Evolutionary conservation across 2,888 invertebrate species (phyloP), one percentile per base, ranked within the genome.

Genomic region (Elmis aenea): DNA sequence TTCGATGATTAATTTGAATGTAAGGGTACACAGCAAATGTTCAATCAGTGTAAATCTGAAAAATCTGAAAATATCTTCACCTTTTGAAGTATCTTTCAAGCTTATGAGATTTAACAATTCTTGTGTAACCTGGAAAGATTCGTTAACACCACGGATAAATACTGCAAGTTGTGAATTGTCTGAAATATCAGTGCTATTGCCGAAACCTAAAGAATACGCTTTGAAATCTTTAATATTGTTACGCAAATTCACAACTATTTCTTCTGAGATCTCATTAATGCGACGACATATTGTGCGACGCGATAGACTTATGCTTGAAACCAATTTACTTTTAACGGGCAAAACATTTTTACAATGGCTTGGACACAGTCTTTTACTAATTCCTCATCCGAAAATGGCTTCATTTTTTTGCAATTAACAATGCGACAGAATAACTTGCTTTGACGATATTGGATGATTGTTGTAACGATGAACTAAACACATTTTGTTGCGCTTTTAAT

Each of bases 291-390:
- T n/a, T 12, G 40, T 42, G 32, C 42, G 40, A 9, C 41, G 40
- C 15, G 41, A 42, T 33, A 42, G 29, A 15, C 37, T 37, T 33
- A 42, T 8, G 41, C 29, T 37, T 26, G 36, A 42, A 37, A 44
- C 36, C 16, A 42, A 24, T 27, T 42, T 38, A 38, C n/a, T n/a
- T n/a, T n/a, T n/a, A n/a, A 26, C 29, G 27, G 45, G 42, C 38
- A 38, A 34, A 31, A 45, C 35, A 38, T 42, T 38, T 45, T 38
- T 13, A 29, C 41, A 32, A 41, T 28, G 23, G 36, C 40, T 44
- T 44, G 33, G 32, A 42, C 26, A 41, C 40, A 44, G 29, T 42
- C 34, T 41, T 44, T 42, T 26, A 40, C 36, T 40, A 42, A 43
- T 41, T 41, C 26, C 12, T 30, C 33, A 21, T 21, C 38, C 31